phyloP scores from a whole-genome alignment of 2,888 invertebrate genomes.

The Pollenia angustigena region DNA sequence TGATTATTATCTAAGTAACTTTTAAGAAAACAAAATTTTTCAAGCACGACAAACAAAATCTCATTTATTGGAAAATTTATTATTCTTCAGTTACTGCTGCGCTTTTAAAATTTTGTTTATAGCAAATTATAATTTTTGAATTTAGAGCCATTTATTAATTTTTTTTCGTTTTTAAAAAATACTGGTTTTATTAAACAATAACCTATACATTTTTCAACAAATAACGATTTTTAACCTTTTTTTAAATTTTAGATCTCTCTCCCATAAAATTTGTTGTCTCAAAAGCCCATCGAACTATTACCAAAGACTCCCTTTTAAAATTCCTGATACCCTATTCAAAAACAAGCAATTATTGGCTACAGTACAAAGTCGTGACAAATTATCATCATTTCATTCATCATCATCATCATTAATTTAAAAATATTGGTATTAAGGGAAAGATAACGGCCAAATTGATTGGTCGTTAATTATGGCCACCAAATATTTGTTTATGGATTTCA shows the following conservation, averaged over 20 bases:
- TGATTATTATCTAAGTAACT: too few relatives aligned
- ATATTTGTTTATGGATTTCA: neutral
- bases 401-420: too few relatives aligned
- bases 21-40: too few relatives aligned
- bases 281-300: too few relatives aligned
- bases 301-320: neutral
- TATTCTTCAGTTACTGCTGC: too few relatives aligned
- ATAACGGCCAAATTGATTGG: too few relatives aligned
- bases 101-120: too few relatives aligned
- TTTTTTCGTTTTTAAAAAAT: neutral
- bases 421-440: too few relatives aligned
- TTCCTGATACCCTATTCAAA: slow-evolving; percentile 35
- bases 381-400: neutral
- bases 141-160: neutral
- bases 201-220: neutral
- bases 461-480: neutral
- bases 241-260: neutral
- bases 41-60: too few relatives aligned
- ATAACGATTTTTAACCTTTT: neutral
- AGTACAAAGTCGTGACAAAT: slow-evolving; percentile 29
- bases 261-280: too few relatives aligned
- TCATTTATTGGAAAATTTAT: too few relatives aligned
- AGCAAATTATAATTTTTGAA: neutral
- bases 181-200: neutral
- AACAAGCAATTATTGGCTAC: slow-evolving; percentile 38